A percentile compares a stretch with the other conserved stretches of the same genome.
Evolutionary conservation across 1,140 invertebrate genomes (phyloP).

Genomic region (Pseudobourletiella spinata): DNA sequence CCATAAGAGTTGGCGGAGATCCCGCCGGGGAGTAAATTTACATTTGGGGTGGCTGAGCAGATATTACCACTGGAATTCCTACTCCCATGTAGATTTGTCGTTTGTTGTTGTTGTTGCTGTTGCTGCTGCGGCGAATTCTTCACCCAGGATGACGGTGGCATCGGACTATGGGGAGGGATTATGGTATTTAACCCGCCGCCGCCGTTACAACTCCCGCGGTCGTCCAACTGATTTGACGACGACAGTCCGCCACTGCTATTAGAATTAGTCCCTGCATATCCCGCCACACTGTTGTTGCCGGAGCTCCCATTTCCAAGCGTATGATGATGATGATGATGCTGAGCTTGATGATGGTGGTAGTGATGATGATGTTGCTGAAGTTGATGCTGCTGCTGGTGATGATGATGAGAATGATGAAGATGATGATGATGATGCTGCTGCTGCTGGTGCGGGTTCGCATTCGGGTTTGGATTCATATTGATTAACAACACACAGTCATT

Average conservation of each 20-base stretch:
- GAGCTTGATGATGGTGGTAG: no score
- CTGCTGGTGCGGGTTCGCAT: conserved; percentile 12
- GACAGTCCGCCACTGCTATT: no score
- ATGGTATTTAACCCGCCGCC: conserved; percentile 3
- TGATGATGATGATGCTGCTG: conserved; percentile 16
- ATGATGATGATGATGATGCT: conserved; percentile 18
- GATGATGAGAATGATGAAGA: no score
- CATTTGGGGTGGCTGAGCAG: no score
- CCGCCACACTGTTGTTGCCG: conserved; percentile 5
- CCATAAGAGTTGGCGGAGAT: no score
- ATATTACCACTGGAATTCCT: not conserved
- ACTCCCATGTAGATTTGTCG: no score
- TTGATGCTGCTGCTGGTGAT: conserved; percentile 20
- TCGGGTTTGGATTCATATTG: conserved; percentile 19
- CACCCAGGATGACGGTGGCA: conserved; percentile 26
- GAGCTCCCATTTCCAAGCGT: not conserved
- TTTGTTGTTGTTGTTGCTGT: no score
- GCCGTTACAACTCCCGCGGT: not conserved
- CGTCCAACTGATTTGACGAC: not conserved
- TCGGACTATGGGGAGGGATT: conserved; percentile 13
- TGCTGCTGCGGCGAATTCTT: conserved; percentile 12
- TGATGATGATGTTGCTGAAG: conserved; percentile 11
- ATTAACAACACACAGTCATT: not conserved
- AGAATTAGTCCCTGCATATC: not conserved
- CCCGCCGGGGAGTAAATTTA: no score